Evolutionary conservation across 2,113 vertebrate genomes (phyloP), one percentile per base, ranked within the genome.

Genomic region (Epinephelus moara): DNA sequence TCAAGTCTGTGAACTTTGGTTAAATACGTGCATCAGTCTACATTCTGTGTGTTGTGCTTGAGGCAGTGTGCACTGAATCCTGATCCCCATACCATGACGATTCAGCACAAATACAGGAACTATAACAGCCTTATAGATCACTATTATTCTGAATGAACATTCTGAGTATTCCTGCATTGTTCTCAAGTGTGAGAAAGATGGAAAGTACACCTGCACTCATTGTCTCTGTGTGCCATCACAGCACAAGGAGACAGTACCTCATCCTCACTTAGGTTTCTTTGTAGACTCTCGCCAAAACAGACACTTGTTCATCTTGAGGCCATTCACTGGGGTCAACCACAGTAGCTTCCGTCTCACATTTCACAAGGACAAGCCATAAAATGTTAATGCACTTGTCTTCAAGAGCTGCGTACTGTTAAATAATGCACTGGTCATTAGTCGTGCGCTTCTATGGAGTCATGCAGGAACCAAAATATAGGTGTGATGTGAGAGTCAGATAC

Each of bases 351-450:
- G 56, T 87, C 88, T 95, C 84, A 70, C 45, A 62, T 93, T 87
- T 91, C 89, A 82, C 66, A 53, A 53, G 33, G 23, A 78, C 61
- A 61, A 61, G 47, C 70, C 63, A 82, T 94, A 49, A 91, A 94
- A 89, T 88, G 80, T 94, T 92, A 84, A 94, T 94, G 93, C 21
- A 0, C 42, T 27, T 67, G 42, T 84, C 77, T 63, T 71, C 40
- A 83, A 3, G 5, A 50, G 76, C 42, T 19, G 1, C 2, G 1
- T 15, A 9, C 33, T 88, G 30, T 80, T 91, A 57, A 93, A 92
- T 94, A 88, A 93, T 93, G 85, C 70, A 91, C 33, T 9, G n/a
- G 18, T 55, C 21, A 23, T 33, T 52, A 42, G 42, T 50, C 19
- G 45, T 67, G 42, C 30, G 61, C 25, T 68, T 64, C 1, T 37